phyloP scores from a whole-genome alignment of 2,113 vertebrate species.

The Phalacrocorax aristotelis region DNA sequence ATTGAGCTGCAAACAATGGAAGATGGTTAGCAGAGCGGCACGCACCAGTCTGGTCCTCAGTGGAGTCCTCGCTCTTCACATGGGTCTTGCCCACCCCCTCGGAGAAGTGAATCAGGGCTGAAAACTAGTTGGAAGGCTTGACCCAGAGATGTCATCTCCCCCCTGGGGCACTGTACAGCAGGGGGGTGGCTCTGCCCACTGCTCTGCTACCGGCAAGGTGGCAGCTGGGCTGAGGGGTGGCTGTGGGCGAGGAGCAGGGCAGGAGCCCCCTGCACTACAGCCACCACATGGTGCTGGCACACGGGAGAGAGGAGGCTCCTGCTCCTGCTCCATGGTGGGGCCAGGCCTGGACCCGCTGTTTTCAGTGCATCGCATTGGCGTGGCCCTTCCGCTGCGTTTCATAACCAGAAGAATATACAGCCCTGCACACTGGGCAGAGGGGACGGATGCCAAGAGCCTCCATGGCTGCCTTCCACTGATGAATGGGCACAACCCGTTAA shows the following conservation, averaged over 20 bases:
- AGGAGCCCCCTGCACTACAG: background rate
- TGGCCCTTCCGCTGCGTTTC: background rate
- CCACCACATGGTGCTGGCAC: background rate
- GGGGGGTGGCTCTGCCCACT: background rate
- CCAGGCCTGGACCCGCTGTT: accelerated
- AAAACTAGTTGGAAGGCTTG: background rate
- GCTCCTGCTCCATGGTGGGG: accelerated
- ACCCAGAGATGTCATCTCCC: background rate
- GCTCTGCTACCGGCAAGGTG: accelerated
- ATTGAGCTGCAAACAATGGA: conserved; percentile 84
- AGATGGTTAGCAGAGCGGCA: background rate
- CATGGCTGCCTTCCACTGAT: background rate
- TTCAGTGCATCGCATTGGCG: accelerated
- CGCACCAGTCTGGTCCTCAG: background rate
- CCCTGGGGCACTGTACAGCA: accelerated
- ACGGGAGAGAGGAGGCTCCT: background rate
- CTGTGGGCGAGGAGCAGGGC: background rate
- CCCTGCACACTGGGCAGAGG: background rate
- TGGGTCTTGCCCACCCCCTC: background rate
- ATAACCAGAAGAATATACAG: background rate
- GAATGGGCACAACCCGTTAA: conserved; percentile 13
- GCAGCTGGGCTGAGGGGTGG: background rate
- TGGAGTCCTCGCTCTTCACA: background rate
- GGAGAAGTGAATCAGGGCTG: background rate
- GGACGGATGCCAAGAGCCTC: background rate